Percentiles rank a stretch among this genome's conserved stretches.
phyloP scores from a whole-genome alignment of 2,888 invertebrate species.

The Caenorhabditis sp. region DNA sequence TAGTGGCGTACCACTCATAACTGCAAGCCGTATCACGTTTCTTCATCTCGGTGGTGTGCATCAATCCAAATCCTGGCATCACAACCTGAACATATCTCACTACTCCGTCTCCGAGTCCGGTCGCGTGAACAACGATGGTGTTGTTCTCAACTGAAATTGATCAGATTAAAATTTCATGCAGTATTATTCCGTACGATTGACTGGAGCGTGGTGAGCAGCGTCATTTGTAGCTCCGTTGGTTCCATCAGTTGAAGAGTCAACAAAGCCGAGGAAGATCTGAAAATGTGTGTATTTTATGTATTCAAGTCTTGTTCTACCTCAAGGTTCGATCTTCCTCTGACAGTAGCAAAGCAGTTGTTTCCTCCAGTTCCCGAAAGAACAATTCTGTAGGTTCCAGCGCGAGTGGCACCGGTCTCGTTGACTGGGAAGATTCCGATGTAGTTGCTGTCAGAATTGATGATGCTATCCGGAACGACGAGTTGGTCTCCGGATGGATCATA shows the following conservation, averaged over 20 bases:
- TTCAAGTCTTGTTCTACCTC: too few relatives aligned
- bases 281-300: too few relatives aligned
- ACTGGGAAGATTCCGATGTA: slow-evolving; percentile 67
- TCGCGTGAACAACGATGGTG: slow-evolving; percentile 68
- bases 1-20: slow-evolving; percentile 66
- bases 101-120: slow-evolving; percentile 56
- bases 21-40: slow-evolving; percentile 62
- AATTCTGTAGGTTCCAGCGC: slow-evolving; percentile 62
- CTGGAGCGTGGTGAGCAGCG: slow-evolving; percentile 64
- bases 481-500: slow-evolving; percentile 58
- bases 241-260: slow-evolving; percentile 54
- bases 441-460: slow-evolving; percentile 64
- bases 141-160: slow-evolving; percentile 55
- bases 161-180: not conserved
- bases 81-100: slow-evolving; percentile 63
- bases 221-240: slow-evolving; percentile 68
- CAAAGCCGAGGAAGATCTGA: slow-evolving; percentile 62
- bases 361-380: slow-evolving; percentile 49
- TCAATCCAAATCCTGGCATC: slow-evolving; percentile 53
- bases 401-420: slow-evolving; percentile 61
- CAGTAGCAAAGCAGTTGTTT: slow-evolving; percentile 62
- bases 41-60: slow-evolving; percentile 62
- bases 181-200: slow-evolving; percentile 61
- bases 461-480: slow-evolving; percentile 54
- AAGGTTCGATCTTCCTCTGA: slow-evolving; percentile 65